These are phyloP conservation scores for Stenodema calcarata DNA, from an alignment of 2,888 invertebrate species.

Conservation along the genomic window DNA sequence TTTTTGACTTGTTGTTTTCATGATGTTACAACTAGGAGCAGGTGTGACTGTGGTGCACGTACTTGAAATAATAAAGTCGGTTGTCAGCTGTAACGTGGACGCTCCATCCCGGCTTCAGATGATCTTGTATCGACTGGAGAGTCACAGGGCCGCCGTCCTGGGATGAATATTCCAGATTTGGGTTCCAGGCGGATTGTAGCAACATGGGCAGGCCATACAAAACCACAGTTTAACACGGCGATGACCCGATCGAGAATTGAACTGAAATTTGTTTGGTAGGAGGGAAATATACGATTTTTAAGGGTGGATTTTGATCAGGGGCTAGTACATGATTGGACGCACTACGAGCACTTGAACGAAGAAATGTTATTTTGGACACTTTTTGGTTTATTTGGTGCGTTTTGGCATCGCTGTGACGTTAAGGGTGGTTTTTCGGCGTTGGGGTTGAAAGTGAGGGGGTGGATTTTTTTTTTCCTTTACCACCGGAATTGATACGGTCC, in stretches of 20 bases:
- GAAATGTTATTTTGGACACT: not conserved
- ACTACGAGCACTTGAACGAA: not conserved
- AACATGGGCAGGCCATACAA: conserved; percentile 57
- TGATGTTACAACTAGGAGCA: no score
- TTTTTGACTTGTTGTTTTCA: no score
- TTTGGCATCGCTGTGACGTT: not conserved
- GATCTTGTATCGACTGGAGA: conserved; percentile 68
- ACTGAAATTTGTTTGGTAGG: not conserved
- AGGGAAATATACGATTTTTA: not conserved
- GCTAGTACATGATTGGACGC: not conserved
- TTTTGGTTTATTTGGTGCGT: no score
- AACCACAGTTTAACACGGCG: conserved; percentile 18
- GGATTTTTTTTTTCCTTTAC: not conserved
- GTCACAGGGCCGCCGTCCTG: conserved; percentile 51
- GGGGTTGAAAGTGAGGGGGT: not conserved
- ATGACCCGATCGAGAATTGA: not conserved
- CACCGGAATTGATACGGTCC: not conserved
- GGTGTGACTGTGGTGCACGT: conserved; percentile 61
- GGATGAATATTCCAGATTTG: conserved; percentile 53
- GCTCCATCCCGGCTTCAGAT: conserved; percentile 77
- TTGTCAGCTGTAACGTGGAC: conserved; percentile 81
- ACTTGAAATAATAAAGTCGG: conserved; percentile 91
- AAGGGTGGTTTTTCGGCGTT: not conserved
- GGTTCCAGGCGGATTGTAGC: conserved; percentile 57
- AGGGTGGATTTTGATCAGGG: not conserved